Percentiles rank a stretch among this genome's conserved stretches.
phyloP scores from a whole-genome alignment of 2,797 vertebrate species.

The Malurus leucopterus region DNA sequence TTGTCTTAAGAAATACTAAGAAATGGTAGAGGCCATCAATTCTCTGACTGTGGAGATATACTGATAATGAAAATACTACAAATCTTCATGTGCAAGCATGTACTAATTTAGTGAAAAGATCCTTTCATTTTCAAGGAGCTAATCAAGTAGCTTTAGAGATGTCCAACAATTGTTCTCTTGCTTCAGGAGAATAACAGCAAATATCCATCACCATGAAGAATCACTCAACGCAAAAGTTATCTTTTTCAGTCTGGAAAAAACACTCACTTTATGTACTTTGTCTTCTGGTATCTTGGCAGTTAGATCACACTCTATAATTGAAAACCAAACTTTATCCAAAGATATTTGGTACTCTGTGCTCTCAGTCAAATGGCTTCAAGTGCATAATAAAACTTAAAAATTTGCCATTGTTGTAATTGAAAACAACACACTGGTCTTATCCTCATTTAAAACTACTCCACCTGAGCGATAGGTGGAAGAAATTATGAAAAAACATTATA shows the following conservation, averaged over 20 bases:
- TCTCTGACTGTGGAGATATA: neutral
- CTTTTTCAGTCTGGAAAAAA: neutral
- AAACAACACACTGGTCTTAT: neutral
- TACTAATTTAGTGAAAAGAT: neutral
- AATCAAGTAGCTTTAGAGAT: neutral
- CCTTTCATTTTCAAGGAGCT: neutral
- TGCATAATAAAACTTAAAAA: neutral
- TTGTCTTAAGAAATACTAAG: neutral
- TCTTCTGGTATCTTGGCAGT: constrained; percentile 54
- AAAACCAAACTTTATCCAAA: constrained; percentile 42
- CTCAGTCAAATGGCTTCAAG: neutral
- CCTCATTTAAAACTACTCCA: neutral
- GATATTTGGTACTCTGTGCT: neutral
- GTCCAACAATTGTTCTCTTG: neutral
- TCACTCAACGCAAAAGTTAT: constrained; percentile 23
- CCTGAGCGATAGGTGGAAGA: neutral
- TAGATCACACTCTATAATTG: constrained; percentile 43
- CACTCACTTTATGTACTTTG: constrained; percentile 3
- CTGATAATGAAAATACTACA: neutral
- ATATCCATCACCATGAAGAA: constrained; percentile 48
- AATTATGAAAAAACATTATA: neutral
- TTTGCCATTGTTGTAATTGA: neutral
- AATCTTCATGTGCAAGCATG: neutral
- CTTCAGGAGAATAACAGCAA: constrained; percentile 2
- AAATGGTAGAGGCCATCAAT: neutral